phyloP scores from a whole-genome alignment of 2,888 invertebrate species.

The Phymatocera aterrima region DNA sequence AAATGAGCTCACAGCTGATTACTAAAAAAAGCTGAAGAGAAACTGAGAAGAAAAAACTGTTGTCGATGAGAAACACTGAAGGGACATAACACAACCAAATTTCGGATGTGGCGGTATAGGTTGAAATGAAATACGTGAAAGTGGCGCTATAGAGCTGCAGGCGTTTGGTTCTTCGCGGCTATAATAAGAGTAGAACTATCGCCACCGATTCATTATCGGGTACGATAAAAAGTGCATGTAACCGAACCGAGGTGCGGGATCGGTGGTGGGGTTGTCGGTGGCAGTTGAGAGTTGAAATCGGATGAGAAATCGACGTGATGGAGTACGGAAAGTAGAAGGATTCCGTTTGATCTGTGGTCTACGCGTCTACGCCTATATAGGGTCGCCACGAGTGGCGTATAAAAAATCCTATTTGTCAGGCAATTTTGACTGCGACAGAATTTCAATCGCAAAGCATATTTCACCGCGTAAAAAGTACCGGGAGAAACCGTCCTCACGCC shows the following conservation, averaged over 20 bases:
- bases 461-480: slow-evolving; percentile 49
- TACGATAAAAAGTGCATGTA: slow-evolving; percentile 11
- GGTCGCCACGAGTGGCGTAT: not conserved
- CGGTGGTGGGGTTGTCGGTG: not conserved
- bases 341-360: not conserved
- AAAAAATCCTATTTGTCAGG: slow-evolving; percentile 63
- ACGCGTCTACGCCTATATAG: not conserved
- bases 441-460: slow-evolving; percentile 73
- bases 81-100: no score
- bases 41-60: no score
- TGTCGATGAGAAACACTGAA: no score
- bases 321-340: not conserved
- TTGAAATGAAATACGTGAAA: not conserved
- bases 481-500: not conserved
- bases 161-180: not conserved
- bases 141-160: not conserved
- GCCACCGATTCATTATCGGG: not conserved
- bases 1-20: no score
- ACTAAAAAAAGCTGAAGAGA: no score
- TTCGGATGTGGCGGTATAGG: not conserved
- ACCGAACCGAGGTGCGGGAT: not conserved
- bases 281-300: slow-evolving; percentile 20
- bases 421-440: slow-evolving; percentile 72
- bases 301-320: not conserved
- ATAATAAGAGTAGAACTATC: not conserved